Evolutionary conservation across 2,797 vertebrate genomes (phyloP).

Genomic region (Sebastes iracundus): DNA sequence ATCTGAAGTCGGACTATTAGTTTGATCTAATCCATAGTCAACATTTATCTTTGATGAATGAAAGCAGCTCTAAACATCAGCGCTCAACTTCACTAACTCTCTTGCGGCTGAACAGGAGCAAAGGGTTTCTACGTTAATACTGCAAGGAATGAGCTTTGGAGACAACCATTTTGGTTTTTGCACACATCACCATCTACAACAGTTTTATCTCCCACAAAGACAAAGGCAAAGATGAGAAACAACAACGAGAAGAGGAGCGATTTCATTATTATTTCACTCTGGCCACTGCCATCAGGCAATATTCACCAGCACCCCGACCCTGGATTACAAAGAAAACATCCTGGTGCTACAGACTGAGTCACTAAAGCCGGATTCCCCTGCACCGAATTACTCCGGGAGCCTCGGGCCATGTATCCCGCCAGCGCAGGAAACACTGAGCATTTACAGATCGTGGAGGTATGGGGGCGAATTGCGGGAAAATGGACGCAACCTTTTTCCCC

Average conservation of each 20-base stretch:
- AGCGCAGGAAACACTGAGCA: constrained; percentile 46
- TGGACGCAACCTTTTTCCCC: neutral
- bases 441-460: constrained; percentile 17
- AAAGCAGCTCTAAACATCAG: neutral
- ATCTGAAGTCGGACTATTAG: neutral
- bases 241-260: neutral
- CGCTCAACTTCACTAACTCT: neutral
- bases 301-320: neutral
- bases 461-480: neutral
- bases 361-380: constrained; percentile 65
- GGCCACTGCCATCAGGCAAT: neutral
- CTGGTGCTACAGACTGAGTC: constrained; percentile 42
- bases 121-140: neutral
- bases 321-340: constrained; percentile 21
- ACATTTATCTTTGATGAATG: neutral
- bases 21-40: neutral
- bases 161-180: accelerated
- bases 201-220: neutral
- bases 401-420: constrained; percentile 20
- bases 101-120: neutral
- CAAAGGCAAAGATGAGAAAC: neutral
- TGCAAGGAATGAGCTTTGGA: neutral
- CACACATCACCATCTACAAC: neutral
- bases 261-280: constrained; percentile 5
- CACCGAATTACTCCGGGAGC: constrained; percentile 46